Evolutionary conservation across 2,888 invertebrate species (phyloP).

Genomic region (Stenichneumon culpator): DNA sequence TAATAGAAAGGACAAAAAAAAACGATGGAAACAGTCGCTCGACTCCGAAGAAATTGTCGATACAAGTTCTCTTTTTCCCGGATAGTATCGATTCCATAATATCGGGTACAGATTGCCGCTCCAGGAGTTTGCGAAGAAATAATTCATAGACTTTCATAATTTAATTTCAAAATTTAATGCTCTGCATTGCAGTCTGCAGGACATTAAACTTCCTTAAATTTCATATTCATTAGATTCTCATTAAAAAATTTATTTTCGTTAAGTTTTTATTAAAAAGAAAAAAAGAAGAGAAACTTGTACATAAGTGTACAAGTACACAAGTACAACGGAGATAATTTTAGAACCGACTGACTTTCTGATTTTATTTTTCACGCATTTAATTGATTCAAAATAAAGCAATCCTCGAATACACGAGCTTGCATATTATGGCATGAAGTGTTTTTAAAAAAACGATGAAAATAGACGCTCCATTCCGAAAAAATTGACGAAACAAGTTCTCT

Average conservation of each 20-base stretch:
- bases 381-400: background rate
- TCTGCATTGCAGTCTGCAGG: too few relatives aligned
- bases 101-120: background rate
- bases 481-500: background rate
- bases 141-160: background rate
- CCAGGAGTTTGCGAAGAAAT: background rate
- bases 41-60: background rate
- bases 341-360: background rate
- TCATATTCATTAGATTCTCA: too few relatives aligned
- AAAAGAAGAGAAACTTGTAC: background rate
- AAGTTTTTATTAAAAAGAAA: too few relatives aligned
- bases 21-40: background rate
- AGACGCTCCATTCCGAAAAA: background rate
- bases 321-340: background rate
- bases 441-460: background rate
- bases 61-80: background rate
- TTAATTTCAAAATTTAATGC: too few relatives aligned
- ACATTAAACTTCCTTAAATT: too few relatives aligned
- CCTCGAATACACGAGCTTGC: background rate
- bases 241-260: too few relatives aligned
- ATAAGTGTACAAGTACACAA: too few relatives aligned
- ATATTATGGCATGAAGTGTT: background rate
- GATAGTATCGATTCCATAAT: background rate
- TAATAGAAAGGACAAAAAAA: background rate
- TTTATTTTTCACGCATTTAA: background rate